Evolutionary conservation across 2,888 invertebrate species (phyloP).

Genomic region (Cantharis rufa): DNA sequence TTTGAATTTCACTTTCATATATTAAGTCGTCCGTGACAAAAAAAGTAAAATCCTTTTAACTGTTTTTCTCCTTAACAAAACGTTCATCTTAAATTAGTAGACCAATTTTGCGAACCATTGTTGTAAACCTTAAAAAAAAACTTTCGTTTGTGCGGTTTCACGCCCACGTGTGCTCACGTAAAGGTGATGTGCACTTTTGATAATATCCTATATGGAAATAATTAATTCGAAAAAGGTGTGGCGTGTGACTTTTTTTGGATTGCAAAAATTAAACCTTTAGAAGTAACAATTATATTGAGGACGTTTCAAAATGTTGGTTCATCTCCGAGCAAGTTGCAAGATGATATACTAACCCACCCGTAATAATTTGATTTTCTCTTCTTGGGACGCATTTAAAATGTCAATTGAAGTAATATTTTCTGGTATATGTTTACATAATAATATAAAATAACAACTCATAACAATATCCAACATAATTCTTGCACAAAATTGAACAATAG

Average conservation of each 20-base stretch:
- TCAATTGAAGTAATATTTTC: neutral
- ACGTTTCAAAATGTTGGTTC: neutral
- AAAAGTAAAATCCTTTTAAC: neutral
- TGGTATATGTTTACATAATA: neutral
- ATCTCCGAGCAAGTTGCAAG: neutral
- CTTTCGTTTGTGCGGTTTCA: neutral
- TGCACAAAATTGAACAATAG: constrained; percentile 18
- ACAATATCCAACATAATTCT: constrained; percentile 14
- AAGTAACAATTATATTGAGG: neutral
- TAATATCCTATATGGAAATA: neutral
- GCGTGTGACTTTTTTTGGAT: neutral
- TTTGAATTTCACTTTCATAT: neutral
- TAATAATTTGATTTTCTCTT: neutral
- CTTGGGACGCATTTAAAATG: neutral
- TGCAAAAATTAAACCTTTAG: neutral
- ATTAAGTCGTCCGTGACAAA: neutral
- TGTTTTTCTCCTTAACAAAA: neutral
- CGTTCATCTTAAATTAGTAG: neutral
- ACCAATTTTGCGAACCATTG: neutral
- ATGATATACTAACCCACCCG: neutral
- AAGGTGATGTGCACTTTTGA: neutral
- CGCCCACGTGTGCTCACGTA: neutral
- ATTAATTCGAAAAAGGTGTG: neutral
- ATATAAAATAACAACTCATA: neutral
- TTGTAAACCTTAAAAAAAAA: neutral